Evolutionary conservation across 2,113 vertebrate genomes (phyloP).

Genomic region (Phalacrocorax carbo): DNA sequence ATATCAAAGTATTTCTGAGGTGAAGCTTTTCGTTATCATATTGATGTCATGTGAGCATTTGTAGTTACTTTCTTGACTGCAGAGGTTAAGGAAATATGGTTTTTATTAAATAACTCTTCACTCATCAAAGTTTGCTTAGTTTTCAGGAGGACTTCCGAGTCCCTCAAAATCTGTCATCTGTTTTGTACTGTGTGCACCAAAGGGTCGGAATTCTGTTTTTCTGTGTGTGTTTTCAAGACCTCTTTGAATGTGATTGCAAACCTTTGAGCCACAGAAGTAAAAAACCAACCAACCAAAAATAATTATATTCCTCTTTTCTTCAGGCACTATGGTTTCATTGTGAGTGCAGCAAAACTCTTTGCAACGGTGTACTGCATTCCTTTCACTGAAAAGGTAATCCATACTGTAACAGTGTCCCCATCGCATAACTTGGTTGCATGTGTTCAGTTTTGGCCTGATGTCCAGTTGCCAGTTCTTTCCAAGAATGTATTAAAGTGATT

Average conservation of each 20-base stretch:
- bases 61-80: neutral
- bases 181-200: neutral
- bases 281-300: neutral
- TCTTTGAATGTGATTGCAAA: neutral
- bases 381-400: conserved; percentile 83
- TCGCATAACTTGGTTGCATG: accelerated
- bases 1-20: neutral
- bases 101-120: neutral
- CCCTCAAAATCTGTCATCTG: neutral
- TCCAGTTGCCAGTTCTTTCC: neutral
- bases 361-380: conserved; percentile 86
- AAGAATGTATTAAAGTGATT: neutral
- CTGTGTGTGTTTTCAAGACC: neutral
- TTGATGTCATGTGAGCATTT: neutral
- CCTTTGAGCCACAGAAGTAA: neutral
- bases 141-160: neutral
- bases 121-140: neutral
- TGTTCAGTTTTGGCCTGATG: neutral
- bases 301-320: conserved; percentile 35
- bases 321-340: conserved; percentile 91
- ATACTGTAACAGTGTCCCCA: neutral
- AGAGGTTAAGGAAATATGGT: neutral
- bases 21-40: neutral
- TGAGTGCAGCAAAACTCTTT: conserved; percentile 88
- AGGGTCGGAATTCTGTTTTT: neutral